Evolutionary conservation across 2,888 invertebrate species (phyloP), one percentile per base, ranked within the genome.

Genomic region (Archaeoteleia sp.): DNA sequence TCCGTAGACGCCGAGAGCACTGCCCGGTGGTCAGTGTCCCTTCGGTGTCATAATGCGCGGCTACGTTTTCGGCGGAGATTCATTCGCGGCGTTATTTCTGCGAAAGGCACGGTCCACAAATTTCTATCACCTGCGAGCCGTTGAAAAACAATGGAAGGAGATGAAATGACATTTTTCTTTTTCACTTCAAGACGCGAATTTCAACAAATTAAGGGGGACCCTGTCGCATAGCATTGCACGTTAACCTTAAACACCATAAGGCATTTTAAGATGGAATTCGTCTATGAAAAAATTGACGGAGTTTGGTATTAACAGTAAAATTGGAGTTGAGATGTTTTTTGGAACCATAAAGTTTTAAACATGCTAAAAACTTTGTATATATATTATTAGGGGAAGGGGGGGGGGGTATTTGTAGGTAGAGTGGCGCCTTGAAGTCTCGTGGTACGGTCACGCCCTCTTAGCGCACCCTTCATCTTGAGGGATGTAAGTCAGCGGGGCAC

Each of bases 401-500:
- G n/a, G n/a, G n/a, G n/a, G n/a, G n/a, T n/a, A n/a, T n/a, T n/a
- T n/a, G 20, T 20, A 20, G 20, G 20, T 20, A n/a, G 20, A 4
- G 37, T 15, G 30, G 23, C 13, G 25, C 17, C 29, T 14, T 10
- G 60, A 20, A 61, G 53, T 62, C 62, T 45, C 67, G 37, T 55
- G 67, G 62, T 58, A 74, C 53, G 39, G 53, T 46, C 13, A 30
- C 77, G 78, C 78, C 79, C 74, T 73, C 75, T 74, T 72, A 76
- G 49, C 76, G 73, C 74, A 75, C 72, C 76, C 79, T 75, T 70
- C 70, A 70, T 73, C 74, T 75, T 74, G 57, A 73, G 74, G 78
- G 77, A 78, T 79, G 78, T 78, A 77, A 79, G 79, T 77, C 77
- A 79, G 73, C 77, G 70, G 73, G 77, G 78, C 78, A 78, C 79